A percentile compares a stretch with the other conserved stretches of the same genome.
Evolutionary conservation across 2,113 vertebrate genomes (phyloP).

Genomic region (Alethe castanea): DNA sequence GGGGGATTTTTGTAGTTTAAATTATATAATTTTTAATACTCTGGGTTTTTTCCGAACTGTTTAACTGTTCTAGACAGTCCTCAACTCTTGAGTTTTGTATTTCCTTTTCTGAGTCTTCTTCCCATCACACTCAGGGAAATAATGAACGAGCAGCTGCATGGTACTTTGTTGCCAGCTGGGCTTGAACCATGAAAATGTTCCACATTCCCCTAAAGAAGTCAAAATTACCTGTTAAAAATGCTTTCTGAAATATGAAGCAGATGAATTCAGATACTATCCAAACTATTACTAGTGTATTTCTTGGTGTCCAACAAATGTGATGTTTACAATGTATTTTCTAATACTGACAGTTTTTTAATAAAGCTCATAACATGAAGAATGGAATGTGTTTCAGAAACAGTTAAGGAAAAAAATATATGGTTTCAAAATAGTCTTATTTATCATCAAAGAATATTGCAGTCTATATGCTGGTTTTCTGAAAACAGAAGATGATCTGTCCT

Average conservation of each 20-base stretch:
- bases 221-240: background rate
- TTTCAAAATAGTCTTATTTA: background rate
- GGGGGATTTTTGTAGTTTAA: background rate
- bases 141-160: background rate
- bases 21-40: background rate
- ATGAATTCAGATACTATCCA: background rate
- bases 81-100: background rate
- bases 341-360: background rate
- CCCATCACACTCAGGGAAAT: background rate
- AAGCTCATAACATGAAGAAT: background rate
- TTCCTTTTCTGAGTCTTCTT: background rate
- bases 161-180: background rate
- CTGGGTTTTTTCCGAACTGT: fast-evolving
- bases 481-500: background rate
- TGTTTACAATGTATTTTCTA: background rate
- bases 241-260: background rate
- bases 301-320: background rate
- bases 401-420: background rate
- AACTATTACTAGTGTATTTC: background rate
- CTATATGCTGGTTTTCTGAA: background rate
- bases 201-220: background rate
- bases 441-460: background rate
- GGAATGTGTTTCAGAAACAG: background rate
- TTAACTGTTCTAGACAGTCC: background rate
- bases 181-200: background rate